Conservation (phyloP, 2,113 vertebrate species). For the Syngnathus scovelli region DNA sequence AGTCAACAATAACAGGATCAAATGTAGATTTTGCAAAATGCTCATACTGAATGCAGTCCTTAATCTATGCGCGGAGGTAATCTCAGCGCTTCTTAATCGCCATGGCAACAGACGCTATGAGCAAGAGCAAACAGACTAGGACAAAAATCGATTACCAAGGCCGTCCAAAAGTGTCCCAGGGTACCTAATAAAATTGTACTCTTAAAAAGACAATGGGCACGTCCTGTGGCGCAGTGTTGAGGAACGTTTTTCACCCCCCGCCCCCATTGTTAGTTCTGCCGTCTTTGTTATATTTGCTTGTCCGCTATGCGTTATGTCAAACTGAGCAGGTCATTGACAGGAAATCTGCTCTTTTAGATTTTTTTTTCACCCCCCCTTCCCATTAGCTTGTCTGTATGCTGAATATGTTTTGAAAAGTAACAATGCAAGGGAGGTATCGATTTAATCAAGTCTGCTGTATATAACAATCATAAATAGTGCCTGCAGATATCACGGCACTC, state of each 20-base stretch:
- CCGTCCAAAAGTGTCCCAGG: constrained; percentile 15
- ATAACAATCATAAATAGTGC: not conserved
- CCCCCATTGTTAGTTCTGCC: not conserved
- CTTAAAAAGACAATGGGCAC: not conserved
- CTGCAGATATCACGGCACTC: not conserved
- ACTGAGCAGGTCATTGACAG: not conserved
- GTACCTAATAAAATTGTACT: constrained; percentile 7
- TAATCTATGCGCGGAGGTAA: constrained; percentile 24
- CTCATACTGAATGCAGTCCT: not conserved
- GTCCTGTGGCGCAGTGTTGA: not conserved
- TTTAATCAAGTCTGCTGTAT: not conserved
- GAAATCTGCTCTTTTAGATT: not conserved
- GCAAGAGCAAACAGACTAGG: constrained; percentile 8
- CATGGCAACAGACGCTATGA: constrained; percentile 29
- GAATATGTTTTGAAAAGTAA: not conserved
- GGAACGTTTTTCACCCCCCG: not conserved
- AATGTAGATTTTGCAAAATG: not conserved
- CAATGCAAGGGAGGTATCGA: not conserved
- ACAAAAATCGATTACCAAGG: constrained; percentile 19
- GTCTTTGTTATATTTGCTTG: not conserved
- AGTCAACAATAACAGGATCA: not conserved
- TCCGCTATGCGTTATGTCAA: not conserved
- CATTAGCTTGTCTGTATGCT: not conserved
- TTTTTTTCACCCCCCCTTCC: not conserved
- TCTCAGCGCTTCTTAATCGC: constrained; percentile 33